These are phyloP conservation scores for Meriones unguiculatus DNA, from an alignment of 2,113 vertebrate species.

Conservation along the genomic window DNA sequence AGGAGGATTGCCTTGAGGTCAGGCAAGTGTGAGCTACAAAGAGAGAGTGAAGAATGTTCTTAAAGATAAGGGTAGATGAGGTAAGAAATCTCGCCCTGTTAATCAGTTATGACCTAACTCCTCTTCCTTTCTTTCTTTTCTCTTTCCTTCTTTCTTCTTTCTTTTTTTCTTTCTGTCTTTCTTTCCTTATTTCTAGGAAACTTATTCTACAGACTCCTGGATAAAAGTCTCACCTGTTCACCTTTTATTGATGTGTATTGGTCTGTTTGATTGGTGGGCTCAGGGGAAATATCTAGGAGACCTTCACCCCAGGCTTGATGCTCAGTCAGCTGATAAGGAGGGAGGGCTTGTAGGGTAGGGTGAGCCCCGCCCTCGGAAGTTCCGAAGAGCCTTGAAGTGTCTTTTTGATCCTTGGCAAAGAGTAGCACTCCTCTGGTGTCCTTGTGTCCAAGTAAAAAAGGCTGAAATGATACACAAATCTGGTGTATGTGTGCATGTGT, in stretches of 20 bases:
- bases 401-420: slow-evolving; percentile 20
- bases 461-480: slow-evolving; percentile 37
- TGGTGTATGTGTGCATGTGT: not conserved
- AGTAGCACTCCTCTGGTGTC: not conserved
- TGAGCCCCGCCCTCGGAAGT: slow-evolving; percentile 51
- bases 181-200: not conserved
- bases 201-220: not conserved
- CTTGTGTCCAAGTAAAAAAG: slow-evolving; percentile 46
- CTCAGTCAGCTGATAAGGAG: slow-evolving; percentile 60
- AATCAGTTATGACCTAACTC: slow-evolving; percentile 32
- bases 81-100: slow-evolving; percentile 53
- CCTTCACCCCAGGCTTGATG: not conserved
- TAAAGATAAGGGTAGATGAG: not conserved
- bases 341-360: not conserved
- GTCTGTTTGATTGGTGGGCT: slow-evolving; percentile 25
- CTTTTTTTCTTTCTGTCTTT: not conserved
- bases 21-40: not conserved
- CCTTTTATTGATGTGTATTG: not conserved
- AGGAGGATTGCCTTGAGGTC: not conserved
- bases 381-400: slow-evolving; percentile 55
- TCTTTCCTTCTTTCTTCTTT: not conserved
- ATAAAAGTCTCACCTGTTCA: slow-evolving; percentile 31
- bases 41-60: not conserved
- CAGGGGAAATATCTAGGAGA: slow-evolving; percentile 29
- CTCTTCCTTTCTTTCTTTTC: not conserved